A percentile compares a stretch with the other conserved stretches of the same genome.
Conservation (phyloP, 2,113 vertebrate species). For the Myotis yumanensis region DNA sequence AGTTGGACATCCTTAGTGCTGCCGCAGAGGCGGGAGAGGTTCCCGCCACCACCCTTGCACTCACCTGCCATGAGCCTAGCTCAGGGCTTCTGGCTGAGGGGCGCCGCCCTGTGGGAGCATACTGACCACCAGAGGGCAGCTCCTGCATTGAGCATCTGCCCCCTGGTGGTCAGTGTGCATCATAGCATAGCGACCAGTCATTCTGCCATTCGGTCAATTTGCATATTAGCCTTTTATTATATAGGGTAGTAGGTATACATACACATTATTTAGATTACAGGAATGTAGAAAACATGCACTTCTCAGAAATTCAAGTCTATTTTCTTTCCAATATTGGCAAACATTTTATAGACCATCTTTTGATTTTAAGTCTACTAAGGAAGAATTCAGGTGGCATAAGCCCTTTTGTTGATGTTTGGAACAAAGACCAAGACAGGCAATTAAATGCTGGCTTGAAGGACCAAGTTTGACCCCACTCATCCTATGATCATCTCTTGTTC, state of each 20-base stretch:
- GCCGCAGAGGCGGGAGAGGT: too few relatives aligned
- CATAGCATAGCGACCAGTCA: too few relatives aligned
- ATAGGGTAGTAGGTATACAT: not conserved
- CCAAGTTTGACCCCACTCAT: constrained; percentile 57
- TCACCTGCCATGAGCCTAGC: too few relatives aligned
- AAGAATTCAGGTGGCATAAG: not conserved
- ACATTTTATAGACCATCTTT: not conserved
- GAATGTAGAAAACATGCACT: not conserved
- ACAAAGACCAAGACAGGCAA: not conserved
- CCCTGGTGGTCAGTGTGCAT: too few relatives aligned
- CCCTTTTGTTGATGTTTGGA: not conserved
- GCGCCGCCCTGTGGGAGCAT: too few relatives aligned
- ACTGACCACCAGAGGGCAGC: too few relatives aligned
- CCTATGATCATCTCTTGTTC: constrained; percentile 52
- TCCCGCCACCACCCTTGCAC: too few relatives aligned
- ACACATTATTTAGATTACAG: constrained; percentile 25
- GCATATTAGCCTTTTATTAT: too few relatives aligned
- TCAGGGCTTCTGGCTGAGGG: too few relatives aligned
- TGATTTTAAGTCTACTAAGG: not conserved
- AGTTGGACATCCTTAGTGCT: too few relatives aligned
- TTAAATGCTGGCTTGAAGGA: constrained; percentile 18
- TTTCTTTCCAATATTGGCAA: constrained; percentile 8
- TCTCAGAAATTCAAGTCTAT: constrained; percentile 15
- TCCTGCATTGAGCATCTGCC: too few relatives aligned
- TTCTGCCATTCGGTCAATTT: too few relatives aligned